These are phyloP conservation scores for Ophioninae sp. DNA, from an alignment of 2,888 invertebrate genomes.

Conservation along the genomic window DNA sequence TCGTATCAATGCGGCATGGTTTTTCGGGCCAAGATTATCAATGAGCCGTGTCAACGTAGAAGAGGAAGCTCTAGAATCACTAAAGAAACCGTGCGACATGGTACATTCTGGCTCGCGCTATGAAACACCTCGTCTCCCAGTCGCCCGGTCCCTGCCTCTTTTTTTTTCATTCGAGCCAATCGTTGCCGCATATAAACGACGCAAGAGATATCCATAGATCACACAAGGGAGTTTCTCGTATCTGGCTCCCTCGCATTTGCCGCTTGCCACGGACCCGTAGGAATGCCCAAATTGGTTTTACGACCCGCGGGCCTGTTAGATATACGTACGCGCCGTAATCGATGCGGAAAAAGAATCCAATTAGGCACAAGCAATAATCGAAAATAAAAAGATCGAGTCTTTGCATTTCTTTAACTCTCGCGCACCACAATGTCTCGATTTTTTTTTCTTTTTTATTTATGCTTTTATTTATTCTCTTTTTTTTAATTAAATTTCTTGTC, in stretches of 20 bases:
- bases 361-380: slow-evolving; percentile 78
- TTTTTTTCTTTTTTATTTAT: slow-evolving; percentile 30
- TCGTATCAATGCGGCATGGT: background rate
- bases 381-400: slow-evolving; percentile 61
- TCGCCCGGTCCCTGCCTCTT: slow-evolving; percentile 30
- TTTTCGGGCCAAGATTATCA: background rate
- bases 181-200: slow-evolving; percentile 41
- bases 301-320: slow-evolving; percentile 69
- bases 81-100: slow-evolving; percentile 32
- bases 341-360: slow-evolving; percentile 77
- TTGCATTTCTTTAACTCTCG: slow-evolving; percentile 40
- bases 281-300: slow-evolving; percentile 76
- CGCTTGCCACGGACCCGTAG: slow-evolving; percentile 53
- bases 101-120: slow-evolving; percentile 18
- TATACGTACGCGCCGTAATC: slow-evolving; percentile 70
- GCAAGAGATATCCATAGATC: slow-evolving; percentile 69
- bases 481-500: slow-evolving; percentile 3
- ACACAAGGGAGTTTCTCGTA: slow-evolving; percentile 53
- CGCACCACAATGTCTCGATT: slow-evolving; percentile 2
- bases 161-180: slow-evolving; percentile 23
- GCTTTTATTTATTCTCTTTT: slow-evolving; percentile 15
- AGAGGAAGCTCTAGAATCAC: slow-evolving; percentile 39
- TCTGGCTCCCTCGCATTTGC: slow-evolving; percentile 44
- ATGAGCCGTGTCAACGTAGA: slow-evolving; percentile 31
- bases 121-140: slow-evolving; percentile 12